Conservation (phyloP, 2,113 vertebrate genomes). For the Meriones unguiculatus region DNA sequence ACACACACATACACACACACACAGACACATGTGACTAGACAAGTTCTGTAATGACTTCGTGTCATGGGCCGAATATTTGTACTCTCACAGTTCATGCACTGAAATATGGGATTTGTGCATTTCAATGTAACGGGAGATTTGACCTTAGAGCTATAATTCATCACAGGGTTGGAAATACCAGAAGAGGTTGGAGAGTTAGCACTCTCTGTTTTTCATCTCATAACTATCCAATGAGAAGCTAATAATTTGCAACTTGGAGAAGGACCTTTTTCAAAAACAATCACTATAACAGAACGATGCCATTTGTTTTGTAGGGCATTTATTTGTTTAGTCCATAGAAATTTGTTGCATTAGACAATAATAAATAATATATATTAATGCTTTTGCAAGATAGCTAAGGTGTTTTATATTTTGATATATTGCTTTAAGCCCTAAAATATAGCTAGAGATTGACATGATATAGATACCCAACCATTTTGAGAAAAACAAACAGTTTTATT, state of each 20-base stretch:
- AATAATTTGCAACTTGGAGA: neutral
- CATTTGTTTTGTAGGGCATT: neutral
- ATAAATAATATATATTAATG: neutral
- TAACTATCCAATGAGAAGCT: neutral
- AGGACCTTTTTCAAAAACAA: too few species aligned
- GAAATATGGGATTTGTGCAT: neutral
- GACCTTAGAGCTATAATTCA: neutral
- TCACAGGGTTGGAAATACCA: neutral
- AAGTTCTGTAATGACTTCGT: neutral
- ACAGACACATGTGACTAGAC: neutral
- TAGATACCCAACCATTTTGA: neutral
- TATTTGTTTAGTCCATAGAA: neutral
- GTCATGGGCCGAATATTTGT: neutral
- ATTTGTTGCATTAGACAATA: neutral
- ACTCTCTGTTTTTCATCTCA: neutral
- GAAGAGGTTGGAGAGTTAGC: neutral
- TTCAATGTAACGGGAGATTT: neutral
- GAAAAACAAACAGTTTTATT: neutral
- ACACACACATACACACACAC: neutral
- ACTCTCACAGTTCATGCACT: neutral
- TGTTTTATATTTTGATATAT: neutral
- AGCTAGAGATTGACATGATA: neutral
- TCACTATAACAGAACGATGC: too few species aligned
- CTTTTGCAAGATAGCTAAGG: neutral
- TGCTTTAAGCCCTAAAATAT: neutral